These are phyloP conservation scores for Pseudomyrmex concolor DNA, from an alignment of 1,140 invertebrate species.

Conservation along the genomic window DNA sequence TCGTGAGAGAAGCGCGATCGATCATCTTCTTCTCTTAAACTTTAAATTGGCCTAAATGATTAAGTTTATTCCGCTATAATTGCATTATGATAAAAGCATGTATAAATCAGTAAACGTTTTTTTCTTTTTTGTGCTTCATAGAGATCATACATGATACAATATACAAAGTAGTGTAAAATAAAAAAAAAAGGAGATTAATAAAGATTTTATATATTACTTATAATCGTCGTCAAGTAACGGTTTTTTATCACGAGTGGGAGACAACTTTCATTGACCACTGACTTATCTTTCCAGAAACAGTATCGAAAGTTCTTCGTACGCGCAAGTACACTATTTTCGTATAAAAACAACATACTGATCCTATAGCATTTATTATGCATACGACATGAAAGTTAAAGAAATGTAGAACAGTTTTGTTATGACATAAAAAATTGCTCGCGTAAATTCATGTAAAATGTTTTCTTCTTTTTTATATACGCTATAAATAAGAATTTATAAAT, in stretches of 20 bases:
- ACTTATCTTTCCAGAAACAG: conserved; percentile 42
- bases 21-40: conserved; percentile 56
- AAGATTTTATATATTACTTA: conserved; percentile 81
- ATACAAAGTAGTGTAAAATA: conserved; percentile 85
- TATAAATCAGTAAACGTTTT: conserved; percentile 83
- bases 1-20: conserved; percentile 43
- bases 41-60: conserved; percentile 68
- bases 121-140: conserved; percentile 83
- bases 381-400: neutral
- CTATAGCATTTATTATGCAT: neutral
- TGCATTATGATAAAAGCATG: conserved; percentile 82
- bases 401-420: neutral
- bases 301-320: neutral
- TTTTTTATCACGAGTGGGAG: conserved; percentile 77
- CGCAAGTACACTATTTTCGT: neutral
- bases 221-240: conserved; percentile 73
- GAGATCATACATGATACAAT: conserved; percentile 84
- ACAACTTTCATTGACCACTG: conserved; percentile 52
- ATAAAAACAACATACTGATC: conserved; percentile 22
- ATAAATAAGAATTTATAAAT: conserved; percentile 39
- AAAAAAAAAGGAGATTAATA: conserved; percentile 81
- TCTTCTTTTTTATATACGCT: neutral
- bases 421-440: conserved; percentile 11
- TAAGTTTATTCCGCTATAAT: conserved; percentile 78
- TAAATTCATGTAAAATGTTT: neutral